These are phyloP conservation scores for Mesorhabditis belari DNA, from an alignment of 2,888 invertebrate genomes.

Conservation along the genomic window DNA sequence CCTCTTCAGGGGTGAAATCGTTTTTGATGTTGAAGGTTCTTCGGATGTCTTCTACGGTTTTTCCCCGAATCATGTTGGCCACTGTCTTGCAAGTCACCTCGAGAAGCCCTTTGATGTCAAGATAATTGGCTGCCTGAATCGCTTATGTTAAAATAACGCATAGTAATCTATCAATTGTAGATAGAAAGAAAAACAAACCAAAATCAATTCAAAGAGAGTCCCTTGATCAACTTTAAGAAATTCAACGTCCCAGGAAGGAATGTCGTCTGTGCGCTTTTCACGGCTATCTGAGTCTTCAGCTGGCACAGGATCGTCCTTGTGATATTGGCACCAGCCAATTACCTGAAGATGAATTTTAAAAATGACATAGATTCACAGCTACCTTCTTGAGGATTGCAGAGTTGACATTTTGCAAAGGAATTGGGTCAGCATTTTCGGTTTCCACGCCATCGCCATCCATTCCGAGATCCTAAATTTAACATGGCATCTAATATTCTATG, in stretches of 20 bases:
- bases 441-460: constrained; percentile 61
- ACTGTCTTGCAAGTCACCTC: constrained; percentile 91
- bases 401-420: constrained; percentile 93
- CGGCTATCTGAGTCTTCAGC: constrained; percentile 93
- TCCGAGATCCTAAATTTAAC: constrained; percentile 22
- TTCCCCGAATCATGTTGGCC: constrained; percentile 61
- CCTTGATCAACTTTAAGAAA: constrained; percentile 97
- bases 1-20: constrained; percentile 73
- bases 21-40: constrained; percentile 61
- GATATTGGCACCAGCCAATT: constrained; percentile 57
- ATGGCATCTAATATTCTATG: too few species aligned
- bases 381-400: constrained; percentile 89
- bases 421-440: constrained; percentile 70
- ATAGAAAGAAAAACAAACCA: constrained; percentile 56
- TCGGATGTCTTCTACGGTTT: constrained; percentile 60
- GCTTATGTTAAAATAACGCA: background rate
- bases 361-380: background rate
- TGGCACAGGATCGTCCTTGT: constrained; percentile 71
- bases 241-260: constrained; percentile 97
- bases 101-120: constrained; percentile 61
- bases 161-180: background rate
- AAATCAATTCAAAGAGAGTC: constrained; percentile 85
- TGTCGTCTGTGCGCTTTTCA: constrained; percentile 96
- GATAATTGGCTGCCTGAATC: constrained; percentile 30
- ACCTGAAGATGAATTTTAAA: constrained; percentile 21